Conservation (phyloP, 2,797 vertebrate species). For the Crax fasciolata region DNA sequence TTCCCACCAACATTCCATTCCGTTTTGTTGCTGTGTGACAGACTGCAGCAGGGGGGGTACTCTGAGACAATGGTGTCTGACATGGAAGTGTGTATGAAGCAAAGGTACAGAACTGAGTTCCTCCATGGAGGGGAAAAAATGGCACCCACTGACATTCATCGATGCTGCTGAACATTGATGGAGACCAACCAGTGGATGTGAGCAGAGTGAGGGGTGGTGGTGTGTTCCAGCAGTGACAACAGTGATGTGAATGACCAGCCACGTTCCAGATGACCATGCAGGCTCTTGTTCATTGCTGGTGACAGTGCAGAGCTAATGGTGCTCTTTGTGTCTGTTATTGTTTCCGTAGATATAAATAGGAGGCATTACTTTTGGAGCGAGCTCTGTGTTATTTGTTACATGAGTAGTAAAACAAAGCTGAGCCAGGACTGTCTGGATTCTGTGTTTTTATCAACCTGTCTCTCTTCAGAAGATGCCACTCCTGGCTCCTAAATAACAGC, state of each 20-base stretch:
- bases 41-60: not conserved
- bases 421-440: not conserved
- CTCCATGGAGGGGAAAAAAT: not conserved
- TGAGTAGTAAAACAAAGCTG: not conserved
- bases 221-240: not conserved
- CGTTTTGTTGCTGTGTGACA: not conserved
- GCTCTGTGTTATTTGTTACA: not conserved
- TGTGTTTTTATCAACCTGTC: rapidly evolving
- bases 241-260: not conserved
- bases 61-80: not conserved
- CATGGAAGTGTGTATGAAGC: not conserved
- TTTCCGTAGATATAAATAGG: no score
- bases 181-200: not conserved
- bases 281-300: not conserved
- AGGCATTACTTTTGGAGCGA: no score
- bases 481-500: not conserved
- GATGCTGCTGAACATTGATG: not conserved
- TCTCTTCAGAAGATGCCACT: not conserved
- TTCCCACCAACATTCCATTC: not conserved
- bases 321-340: not conserved
- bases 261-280: no score
- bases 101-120: not conserved
- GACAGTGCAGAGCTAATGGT: not conserved
- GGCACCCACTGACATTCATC: not conserved
- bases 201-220: not conserved